These are phyloP conservation scores for Choristoneura rosaceana DNA, from an alignment of 2,888 invertebrate genomes.

Conservation along the genomic window DNA sequence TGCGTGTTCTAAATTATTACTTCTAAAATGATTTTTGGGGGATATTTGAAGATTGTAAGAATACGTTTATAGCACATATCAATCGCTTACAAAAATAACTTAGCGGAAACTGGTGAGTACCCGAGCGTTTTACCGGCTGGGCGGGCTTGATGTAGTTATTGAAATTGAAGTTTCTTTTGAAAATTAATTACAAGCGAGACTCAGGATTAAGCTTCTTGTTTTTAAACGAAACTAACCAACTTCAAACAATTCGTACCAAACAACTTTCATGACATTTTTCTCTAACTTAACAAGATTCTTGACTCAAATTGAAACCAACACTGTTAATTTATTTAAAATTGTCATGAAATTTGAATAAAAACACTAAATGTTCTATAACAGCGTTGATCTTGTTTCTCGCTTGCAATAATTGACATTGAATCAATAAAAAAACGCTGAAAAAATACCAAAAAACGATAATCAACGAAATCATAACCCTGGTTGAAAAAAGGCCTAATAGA, in stretches of 20 bases:
- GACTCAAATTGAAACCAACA: conserved; percentile 12
- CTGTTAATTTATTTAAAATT: conserved; percentile 34
- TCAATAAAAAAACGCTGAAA: conserved; percentile 41
- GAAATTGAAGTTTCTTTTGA: conserved; percentile 28
- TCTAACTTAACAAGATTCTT: conserved; percentile 27
- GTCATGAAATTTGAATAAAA: conserved; percentile 27
- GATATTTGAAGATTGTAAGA: conserved; percentile 52
- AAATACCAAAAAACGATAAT: conserved; percentile 45
- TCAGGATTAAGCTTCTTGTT: conserved; percentile 29
- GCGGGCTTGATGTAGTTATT: conserved; percentile 4
- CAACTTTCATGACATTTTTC: conserved; percentile 25
- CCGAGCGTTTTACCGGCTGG: conserved; percentile 18
- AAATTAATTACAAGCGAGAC: conserved; percentile 34
- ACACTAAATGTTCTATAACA: conserved; percentile 12
- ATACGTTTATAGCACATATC: conserved; percentile 69
- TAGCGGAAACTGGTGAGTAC: background rate
- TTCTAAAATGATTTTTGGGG: conserved; percentile 46
- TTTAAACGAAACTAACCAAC: conserved; percentile 19
- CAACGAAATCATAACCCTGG: conserved; percentile 49
- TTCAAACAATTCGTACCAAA: background rate
- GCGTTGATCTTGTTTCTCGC: conserved; percentile 29
- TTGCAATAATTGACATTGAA: conserved; percentile 27
- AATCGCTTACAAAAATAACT: conserved; percentile 46
- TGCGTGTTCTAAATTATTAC: conserved; percentile 42
- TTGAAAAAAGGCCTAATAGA: conserved; percentile 59